Base-by-base conservation (phyloP, 2,888 invertebrate genomes). In the Dascillus cervinus region DNA sequence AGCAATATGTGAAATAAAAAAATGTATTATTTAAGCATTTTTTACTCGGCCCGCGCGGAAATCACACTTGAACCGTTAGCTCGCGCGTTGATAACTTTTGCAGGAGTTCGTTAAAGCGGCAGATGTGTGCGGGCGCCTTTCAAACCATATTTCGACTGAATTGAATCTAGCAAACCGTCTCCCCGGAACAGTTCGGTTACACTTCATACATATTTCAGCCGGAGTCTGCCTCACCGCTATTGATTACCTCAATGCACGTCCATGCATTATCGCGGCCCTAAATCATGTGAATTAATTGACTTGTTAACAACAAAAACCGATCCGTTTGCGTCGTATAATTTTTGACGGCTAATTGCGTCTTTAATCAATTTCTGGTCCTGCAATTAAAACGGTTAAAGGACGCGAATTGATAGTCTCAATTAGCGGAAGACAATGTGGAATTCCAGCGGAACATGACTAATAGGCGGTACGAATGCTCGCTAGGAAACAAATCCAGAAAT, bases 1-100 rank as follows among this genome's bases (percentile, higher is more conserved):
- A 55, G 56, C 57, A 58, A 59, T 56, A 52, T 60, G 58, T 59
- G 52, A 55, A 61, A 62, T 61, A 61, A 62, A 61, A 50, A 53
- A 48, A 55, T 60, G 58, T 60, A 58, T 57, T 56, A 50, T 53
- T 49, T 52, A 51, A 50, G 45, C 37, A 49, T 47, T 54, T 56
- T 53, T 48, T 52, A 41, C 31, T 46, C 33, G 34, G 17, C 8
- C 27, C 34, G 26, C 11, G 35, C 35, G 34, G n/a, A 38, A 35
- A 35, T 35, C 39, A 35, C 39, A 45, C 44, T 43, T 47, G 46
- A 45, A 38, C 43, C 45, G 23, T 40, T 19, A 13, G 24, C 27
- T 14, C 4, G 17, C 38, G 33, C 47, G 47, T 49, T 34, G 46
- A 54, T 52, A 52, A 54, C 49, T 55, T 53, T 53, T 53, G 46